Conservation (phyloP, 2,888 invertebrate species). For the Leptinotarsa juncta region DNA sequence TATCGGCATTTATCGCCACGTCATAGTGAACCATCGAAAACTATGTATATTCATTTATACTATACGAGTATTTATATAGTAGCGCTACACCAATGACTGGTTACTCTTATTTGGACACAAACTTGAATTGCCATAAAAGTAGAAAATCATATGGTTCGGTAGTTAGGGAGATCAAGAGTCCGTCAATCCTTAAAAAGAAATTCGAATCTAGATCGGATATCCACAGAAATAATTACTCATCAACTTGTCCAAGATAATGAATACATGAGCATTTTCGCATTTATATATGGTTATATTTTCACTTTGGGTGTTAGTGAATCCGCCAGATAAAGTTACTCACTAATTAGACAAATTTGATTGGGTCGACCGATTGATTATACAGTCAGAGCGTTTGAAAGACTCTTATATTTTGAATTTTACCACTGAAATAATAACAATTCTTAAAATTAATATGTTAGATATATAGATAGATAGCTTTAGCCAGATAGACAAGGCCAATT, state of each 20-base stretch:
- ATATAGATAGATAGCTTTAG: no score
- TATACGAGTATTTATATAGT: background rate
- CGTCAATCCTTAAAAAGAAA: constrained; percentile 35
- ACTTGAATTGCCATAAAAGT: constrained; percentile 24
- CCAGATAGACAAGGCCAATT: no score
- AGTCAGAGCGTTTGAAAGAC: no score
- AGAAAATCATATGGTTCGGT: constrained; percentile 33
- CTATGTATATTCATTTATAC: background rate
- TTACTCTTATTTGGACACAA: constrained; percentile 23
- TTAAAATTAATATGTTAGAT: no score
- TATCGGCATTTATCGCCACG: no score
- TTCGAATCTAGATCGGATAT: constrained; percentile 34
- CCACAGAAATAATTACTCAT: constrained; percentile 25
- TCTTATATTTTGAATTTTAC: no score
- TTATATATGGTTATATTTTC: background rate
- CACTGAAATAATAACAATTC: no score
- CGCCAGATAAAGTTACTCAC: background rate
- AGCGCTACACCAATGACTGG: constrained; percentile 15
- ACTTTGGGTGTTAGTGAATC: background rate
- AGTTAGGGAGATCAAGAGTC: constrained; percentile 33
- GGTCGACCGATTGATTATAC: no score
- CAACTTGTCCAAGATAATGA: constrained; percentile 33
- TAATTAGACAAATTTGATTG: no score
- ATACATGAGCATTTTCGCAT: constrained; percentile 30
- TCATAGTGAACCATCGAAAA: no score